Evolutionary conservation across 2,113 vertebrate species (phyloP).

Genomic region (Tetrax tetrax): DNA sequence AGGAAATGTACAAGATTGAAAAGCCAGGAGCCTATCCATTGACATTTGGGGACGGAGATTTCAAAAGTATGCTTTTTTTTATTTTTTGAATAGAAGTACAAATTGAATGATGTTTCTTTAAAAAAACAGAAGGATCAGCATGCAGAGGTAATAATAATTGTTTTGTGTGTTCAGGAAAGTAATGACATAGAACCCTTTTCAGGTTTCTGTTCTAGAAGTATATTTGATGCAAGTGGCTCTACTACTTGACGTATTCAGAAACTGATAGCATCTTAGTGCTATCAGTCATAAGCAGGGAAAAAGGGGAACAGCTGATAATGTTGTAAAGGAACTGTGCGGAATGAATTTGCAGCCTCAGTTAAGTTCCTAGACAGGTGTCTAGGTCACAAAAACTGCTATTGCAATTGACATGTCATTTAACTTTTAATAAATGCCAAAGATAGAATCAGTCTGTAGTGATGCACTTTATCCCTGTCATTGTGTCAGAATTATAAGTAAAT

Average conservation of each 20-base stretch:
- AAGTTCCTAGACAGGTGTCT: neutral
- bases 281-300: neutral
- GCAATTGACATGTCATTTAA: neutral
- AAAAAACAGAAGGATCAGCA: neutral
- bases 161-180: neutral
- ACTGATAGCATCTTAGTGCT: neutral
- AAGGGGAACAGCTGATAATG: neutral
- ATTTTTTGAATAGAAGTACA: neutral
- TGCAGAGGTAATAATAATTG: neutral
- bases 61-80: constrained; percentile 84
- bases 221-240: neutral
- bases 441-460: neutral
- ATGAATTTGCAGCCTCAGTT: neutral
- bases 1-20: constrained; percentile 97
- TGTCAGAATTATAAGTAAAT: neutral
- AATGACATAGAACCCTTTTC: neutral
- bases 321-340: neutral
- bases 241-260: neutral
- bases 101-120: neutral
- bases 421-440: neutral
- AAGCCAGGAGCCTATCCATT: constrained; percentile 89
- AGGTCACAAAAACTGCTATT: neutral
- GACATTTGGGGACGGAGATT: constrained; percentile 90
- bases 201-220: neutral
- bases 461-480: neutral